Evolutionary conservation across 1,140 invertebrate genomes (phyloP).

Genomic region (Conus ventricosus): DNA sequence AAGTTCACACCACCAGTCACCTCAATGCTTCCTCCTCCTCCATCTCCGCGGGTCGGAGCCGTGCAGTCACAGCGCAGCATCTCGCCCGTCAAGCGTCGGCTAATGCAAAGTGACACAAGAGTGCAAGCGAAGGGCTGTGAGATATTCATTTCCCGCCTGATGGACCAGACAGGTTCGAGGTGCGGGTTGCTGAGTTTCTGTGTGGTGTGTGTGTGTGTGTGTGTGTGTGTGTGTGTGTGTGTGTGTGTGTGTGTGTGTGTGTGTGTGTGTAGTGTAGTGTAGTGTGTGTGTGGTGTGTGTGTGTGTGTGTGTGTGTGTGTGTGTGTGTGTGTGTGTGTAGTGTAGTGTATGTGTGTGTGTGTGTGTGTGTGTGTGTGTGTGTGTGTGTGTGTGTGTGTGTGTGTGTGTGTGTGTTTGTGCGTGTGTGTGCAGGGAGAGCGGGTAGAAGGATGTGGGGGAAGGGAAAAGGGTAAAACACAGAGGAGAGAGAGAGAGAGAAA

Average conservation of each 20-base stretch:
- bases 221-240: no score
- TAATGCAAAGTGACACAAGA: slow-evolving; percentile 27
- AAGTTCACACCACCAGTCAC: no score
- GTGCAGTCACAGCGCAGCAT: not conserved
- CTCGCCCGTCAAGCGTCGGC: slow-evolving; percentile 1
- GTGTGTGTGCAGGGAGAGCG: not conserved
- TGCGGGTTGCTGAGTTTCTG: not conserved
- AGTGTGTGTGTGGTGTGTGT: no score
- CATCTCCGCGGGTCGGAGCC: not conserved
- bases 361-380: no score
- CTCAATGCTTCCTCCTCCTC: no score
- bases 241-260: no score
- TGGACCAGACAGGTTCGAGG: slow-evolving; percentile 22
- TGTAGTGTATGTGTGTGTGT: no score
- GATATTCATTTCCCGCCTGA: slow-evolving; percentile 23
- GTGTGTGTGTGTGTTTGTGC: no score
- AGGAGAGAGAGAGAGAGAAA: slow-evolving; percentile 8
- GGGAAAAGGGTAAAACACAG: not conserved
- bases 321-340: not conserved
- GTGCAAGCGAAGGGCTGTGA: slow-evolving; percentile 12
- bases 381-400: no score
- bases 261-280: no score
- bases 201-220: no score
- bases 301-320: no score
- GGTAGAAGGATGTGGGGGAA: not conserved